These are phyloP conservation scores for Abrostola triplasia DNA, from an alignment of 2,888 invertebrate genomes.

Conservation along the genomic window DNA sequence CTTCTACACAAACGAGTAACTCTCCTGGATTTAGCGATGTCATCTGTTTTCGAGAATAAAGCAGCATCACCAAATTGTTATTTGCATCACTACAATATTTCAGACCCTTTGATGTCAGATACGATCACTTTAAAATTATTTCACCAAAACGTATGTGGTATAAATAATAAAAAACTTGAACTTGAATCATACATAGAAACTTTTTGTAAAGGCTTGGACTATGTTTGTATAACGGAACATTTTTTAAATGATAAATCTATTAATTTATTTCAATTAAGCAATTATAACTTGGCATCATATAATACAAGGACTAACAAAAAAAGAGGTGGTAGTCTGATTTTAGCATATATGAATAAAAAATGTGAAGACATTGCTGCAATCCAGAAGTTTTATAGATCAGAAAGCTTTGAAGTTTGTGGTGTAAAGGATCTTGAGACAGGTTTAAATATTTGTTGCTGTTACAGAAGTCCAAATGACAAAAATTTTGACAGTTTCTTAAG, in stretches of 20 bases:
- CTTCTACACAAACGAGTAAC: too few species aligned
- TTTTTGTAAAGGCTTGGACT: slow-evolving; percentile 2
- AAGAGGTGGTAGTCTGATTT: slow-evolving; percentile 10
- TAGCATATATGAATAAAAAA: slow-evolving; percentile 1
- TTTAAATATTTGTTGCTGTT: not conserved
- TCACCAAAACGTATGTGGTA: slow-evolving; percentile 9
- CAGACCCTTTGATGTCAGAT: too few species aligned
- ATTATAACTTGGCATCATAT: slow-evolving; percentile 3
- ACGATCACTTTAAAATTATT: slow-evolving; percentile 4
- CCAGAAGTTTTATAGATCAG: not conserved
- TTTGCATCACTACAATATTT: too few species aligned
- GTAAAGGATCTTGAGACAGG: slow-evolving; percentile 1
- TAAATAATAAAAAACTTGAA: slow-evolving; percentile 7
- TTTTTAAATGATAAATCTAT: slow-evolving; percentile 4
- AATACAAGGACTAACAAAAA: slow-evolving; percentile 9
- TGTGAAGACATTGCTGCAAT: not conserved
- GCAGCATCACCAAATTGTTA: too few species aligned
- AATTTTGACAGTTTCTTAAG: not conserved
- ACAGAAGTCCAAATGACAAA: too few species aligned
- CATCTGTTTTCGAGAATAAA: too few species aligned
- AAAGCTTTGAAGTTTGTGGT: slow-evolving; percentile 8
- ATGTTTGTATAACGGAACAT: slow-evolving; percentile 10
- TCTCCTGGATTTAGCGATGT: too few species aligned
- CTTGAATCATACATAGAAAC: not conserved
- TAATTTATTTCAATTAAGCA: not conserved